Evolutionary conservation across 2,888 invertebrate species (phyloP).

Genomic region (Pheosia gnoma): DNA sequence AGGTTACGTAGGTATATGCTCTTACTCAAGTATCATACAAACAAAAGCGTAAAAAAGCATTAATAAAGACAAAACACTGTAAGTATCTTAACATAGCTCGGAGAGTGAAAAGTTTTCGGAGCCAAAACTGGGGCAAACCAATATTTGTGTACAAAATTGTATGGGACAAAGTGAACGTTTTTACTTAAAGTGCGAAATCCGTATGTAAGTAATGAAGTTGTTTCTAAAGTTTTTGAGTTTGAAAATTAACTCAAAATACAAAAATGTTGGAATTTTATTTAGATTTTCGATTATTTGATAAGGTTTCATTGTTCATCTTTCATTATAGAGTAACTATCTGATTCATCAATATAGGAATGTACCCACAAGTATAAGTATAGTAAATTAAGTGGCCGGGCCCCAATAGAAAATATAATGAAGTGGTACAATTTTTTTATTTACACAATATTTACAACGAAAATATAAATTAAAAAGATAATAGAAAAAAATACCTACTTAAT

Average conservation of each 20-base stretch:
- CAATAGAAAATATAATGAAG: too few species aligned
- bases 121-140: conserved; percentile 2
- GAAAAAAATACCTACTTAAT: too few species aligned
- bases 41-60: not conserved
- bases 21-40: not conserved
- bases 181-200: conserved; percentile 8
- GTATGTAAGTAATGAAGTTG: conserved; percentile 9
- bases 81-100: conserved; percentile 1
- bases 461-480: too few species aligned
- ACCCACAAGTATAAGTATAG: too few species aligned
- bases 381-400: too few species aligned
- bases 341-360: too few species aligned
- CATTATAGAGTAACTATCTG: too few species aligned
- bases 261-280: not conserved
- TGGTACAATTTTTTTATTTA: too few species aligned
- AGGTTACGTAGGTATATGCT: too few species aligned
- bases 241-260: not conserved
- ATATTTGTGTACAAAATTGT: conserved; percentile 6
- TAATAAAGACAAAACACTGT: conserved; percentile 9
- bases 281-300: too few species aligned
- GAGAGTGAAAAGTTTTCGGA: conserved; percentile 16
- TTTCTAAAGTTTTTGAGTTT: not conserved
- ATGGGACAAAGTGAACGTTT: conserved; percentile 7
- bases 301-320: too few species aligned
- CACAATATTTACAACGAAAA: too few species aligned